Evolutionary conservation across 2,113 vertebrate species (phyloP).

Genomic region (Actenoides lindsayi): DNA sequence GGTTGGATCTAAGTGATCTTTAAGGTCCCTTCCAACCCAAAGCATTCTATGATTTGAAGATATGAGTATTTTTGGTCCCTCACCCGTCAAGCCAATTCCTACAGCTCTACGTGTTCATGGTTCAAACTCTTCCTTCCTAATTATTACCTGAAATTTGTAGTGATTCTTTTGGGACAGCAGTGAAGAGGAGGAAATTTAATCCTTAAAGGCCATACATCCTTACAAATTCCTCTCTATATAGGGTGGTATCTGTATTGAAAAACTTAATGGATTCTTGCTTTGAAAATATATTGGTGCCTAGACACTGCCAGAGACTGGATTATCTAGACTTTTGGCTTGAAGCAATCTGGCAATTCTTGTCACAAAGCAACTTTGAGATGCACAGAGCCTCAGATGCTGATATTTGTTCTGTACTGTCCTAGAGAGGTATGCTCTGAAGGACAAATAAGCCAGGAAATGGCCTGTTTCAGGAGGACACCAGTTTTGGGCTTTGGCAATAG

Average conservation of each 20-base stretch:
- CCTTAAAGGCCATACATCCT: background rate
- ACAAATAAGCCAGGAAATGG: fast-evolving
- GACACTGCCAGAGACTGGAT: background rate
- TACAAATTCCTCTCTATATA: background rate
- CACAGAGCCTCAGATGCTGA: background rate
- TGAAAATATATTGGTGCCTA: background rate
- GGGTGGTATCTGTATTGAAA: background rate
- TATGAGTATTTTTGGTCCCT: background rate
- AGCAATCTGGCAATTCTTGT: background rate
- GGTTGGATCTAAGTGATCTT: too few species aligned
- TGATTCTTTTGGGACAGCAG: background rate
- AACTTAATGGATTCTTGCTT: background rate
- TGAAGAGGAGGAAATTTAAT: background rate
- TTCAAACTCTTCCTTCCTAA: background rate
- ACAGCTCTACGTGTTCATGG: background rate
- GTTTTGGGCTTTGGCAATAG: background rate
- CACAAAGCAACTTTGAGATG: background rate
- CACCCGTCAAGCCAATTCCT: background rate
- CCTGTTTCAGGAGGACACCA: background rate
- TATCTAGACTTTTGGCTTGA: background rate
- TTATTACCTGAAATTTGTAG: background rate
- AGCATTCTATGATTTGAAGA: background rate
- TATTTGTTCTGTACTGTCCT: background rate
- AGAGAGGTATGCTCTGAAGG: background rate
- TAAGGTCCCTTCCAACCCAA: too few species aligned